Conservation (phyloP, 2,888 invertebrate genomes). For the Cheilosia impressa region DNA sequence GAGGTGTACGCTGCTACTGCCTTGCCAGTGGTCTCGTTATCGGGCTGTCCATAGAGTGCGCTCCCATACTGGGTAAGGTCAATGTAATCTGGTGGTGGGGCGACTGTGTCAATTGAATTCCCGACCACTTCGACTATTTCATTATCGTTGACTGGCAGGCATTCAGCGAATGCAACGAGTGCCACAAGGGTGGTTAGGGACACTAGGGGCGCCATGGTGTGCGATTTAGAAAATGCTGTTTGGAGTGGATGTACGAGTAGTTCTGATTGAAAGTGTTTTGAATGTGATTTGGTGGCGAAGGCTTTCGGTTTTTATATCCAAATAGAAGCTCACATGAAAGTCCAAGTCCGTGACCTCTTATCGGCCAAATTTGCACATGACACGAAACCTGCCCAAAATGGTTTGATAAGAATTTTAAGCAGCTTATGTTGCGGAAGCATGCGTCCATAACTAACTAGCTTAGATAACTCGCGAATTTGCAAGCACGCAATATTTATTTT, state of each 20-base stretch:
- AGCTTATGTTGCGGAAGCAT: background rate
- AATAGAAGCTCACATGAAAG: background rate
- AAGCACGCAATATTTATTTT: background rate
- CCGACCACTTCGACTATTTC: conserved; percentile 23
- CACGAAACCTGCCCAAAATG: conserved; percentile 51
- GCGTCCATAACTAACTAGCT: background rate
- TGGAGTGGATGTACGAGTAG: background rate
- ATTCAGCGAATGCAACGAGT: background rate
- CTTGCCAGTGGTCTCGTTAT: conserved; percentile 80
- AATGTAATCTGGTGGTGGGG: conserved; percentile 80
- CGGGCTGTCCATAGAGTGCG: conserved; percentile 86
- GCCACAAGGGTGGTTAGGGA: conserved; percentile 20
- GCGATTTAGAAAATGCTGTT: conserved; percentile 1
- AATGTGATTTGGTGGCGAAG: conserved; percentile 44
- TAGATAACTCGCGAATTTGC: conserved; percentile 33
- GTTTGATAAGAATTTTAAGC: conserved; percentile 37
- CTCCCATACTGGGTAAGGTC: conserved; percentile 86
- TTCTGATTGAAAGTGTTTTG: conserved; percentile 23
- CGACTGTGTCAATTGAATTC: conserved; percentile 61
- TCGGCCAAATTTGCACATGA: conserved; percentile 45
- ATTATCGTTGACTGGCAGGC: conserved; percentile 47
- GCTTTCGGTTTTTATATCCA: conserved; percentile 38
- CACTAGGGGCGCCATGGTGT: conserved; percentile 68
- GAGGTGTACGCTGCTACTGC: conserved; percentile 80
- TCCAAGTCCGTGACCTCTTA: conserved; percentile 59